Conservation (phyloP, 2,113 vertebrate species). For the Aegotheles bennettii region DNA sequence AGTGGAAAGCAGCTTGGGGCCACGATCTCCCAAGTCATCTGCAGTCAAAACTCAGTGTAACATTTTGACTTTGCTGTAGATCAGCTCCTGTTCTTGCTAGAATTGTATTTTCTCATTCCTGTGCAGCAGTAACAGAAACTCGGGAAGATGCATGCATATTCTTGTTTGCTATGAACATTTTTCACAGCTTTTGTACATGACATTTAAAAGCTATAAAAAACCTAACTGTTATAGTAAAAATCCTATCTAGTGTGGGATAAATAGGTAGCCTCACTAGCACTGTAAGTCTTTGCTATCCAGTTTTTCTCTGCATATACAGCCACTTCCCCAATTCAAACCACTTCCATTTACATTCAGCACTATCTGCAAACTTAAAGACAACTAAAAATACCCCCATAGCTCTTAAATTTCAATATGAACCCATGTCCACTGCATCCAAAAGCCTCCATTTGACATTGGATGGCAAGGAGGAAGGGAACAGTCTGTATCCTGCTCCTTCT, state of each 20-base stretch:
- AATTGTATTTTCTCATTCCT: background rate
- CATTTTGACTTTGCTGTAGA: background rate
- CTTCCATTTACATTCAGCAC: background rate
- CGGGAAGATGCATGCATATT: background rate
- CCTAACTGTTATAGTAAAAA: background rate
- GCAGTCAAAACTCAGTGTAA: background rate
- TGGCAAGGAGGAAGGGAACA: background rate
- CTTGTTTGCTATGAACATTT: background rate
- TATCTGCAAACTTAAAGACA: background rate
- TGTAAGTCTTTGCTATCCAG: background rate
- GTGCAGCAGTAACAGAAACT: background rate
- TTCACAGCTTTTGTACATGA: background rate
- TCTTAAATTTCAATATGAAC: fast-evolving
- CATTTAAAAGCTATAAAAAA: background rate
- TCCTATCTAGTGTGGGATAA: background rate
- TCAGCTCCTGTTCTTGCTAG: background rate
- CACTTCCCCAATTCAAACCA: background rate
- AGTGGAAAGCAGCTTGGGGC: background rate
- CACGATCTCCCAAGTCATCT: background rate
- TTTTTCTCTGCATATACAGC: background rate
- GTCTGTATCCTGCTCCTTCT: background rate
- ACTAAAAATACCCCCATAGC: background rate
- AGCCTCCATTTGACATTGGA: no score
- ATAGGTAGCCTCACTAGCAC: background rate
- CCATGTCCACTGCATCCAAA: background rate